Base-by-base conservation (phyloP, 2,888 invertebrate species). In the Thecocarcelia acutangulata region DNA sequence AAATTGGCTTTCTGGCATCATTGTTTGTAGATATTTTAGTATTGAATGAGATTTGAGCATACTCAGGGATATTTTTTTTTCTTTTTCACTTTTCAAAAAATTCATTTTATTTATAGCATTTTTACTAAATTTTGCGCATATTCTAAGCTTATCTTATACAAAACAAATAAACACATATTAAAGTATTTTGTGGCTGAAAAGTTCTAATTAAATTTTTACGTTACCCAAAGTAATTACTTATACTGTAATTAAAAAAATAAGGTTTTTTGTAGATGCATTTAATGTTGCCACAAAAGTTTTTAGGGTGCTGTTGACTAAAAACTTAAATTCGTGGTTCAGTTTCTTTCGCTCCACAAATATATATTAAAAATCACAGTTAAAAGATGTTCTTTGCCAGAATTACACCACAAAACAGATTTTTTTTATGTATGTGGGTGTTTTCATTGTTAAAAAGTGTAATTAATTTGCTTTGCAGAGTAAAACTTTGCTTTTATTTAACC, bases 131-230 rank as follows among this genome's bases (percentile, higher is more conserved):
- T 3, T 3, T 24, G 2, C 5, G 5, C 24, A 24, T 24, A 2
- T 24, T 24, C 24, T 24, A 24, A 24, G 2, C 5, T 24, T 2
- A 24, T 24, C 24, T 3, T 5, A 24, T 24, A 2, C 24, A 33
- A 33, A 9, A 33, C 9, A 8, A 9, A 9, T 33, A 8, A 6
- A 33, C 8, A 9, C 56, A 69, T 80, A 69, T 54, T 69, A 74
- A 74, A 69, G 74, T 74, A 13, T 42, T 52, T 80, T 61, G 13
- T 68, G 52, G 61, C 56, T 56, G 40, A 61, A 63, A 68, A 68
- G 21, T 46, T 73, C 33, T 77, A 63, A 77, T 81, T 63, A 69
- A 63, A 81, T 64, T 63, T 50, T 12, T 68, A 63, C 61, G 68
- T 46, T 73, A 63, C 2, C 37, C 15, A 52, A 68, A 63, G 15